Evolutionary conservation across 2,797 vertebrate species (phyloP), one percentile per base, ranked within the genome.

Genomic region (Rallus crepitans): DNA sequence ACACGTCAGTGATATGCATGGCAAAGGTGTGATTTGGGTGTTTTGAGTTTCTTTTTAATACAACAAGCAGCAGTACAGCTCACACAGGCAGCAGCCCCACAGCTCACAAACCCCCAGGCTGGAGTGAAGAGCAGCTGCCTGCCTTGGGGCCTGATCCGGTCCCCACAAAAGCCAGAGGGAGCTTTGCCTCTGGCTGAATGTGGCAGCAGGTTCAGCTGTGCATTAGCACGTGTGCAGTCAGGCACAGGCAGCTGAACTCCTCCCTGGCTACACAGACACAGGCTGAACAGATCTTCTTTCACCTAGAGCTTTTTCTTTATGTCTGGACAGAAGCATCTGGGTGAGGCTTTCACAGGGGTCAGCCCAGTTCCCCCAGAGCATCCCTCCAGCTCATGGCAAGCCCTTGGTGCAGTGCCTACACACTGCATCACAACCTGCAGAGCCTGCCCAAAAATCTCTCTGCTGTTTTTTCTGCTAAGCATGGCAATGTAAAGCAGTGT

Each of bases 251-350:
- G 15, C 25, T 5, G 48, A 59, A 15, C 16, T 31, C 40, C 15
- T 13, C 40, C 15, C 12, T 0, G 0, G 14, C 31, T 42, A 23
- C 5, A 0, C 0, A 12, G 33, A 15, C 1, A 1, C 1, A 0
- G 39, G 39, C 47, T 61, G 24, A 20, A 7, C n/a, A 21, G 63
- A 50, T 35, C 19, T 35, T 40, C 13, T 68, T 50, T 40, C 45
- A 31, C 42, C 4, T 2, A 3, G 16, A 7, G 50, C 27, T 24
- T 42, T 24, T 31, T 30, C 12, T 35, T n/a, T 27, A 13, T 11
- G 13, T 42, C 56, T 56, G 20, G 6, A 31, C 11, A 37, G 47
- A 37, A 35, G 7, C 30, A 18, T 17, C 37, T 1, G 14, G 56
- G 47, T 0, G 0, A 72, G n/a, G 45, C 5, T 59, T n/a, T 68